Evolutionary conservation across 2,888 invertebrate species (phyloP).

Genomic region (Agriopis aurantiaria): DNA sequence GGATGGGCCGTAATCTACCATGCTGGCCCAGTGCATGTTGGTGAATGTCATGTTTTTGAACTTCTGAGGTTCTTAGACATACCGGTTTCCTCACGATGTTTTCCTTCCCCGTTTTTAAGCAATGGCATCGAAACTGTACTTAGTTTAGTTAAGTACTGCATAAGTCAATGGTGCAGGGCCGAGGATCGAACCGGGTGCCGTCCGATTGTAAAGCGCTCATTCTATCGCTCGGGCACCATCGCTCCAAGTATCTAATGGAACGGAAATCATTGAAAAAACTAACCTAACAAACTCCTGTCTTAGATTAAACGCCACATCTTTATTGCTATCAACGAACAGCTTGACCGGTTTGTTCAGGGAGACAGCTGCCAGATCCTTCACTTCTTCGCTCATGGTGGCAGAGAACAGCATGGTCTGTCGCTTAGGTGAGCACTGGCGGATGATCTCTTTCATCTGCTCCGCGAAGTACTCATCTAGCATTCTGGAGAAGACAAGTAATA

Average conservation of each 20-base stretch:
- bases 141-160: too few species aligned
- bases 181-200: too few species aligned
- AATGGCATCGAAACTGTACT: too few species aligned
- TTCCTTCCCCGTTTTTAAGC: too few species aligned
- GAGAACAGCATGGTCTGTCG: conserved; percentile 99
- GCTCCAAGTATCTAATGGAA: background rate
- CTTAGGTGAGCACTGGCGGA: conserved; percentile 95
- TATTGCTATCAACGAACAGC: conserved; percentile 98
- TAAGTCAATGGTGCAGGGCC: too few species aligned
- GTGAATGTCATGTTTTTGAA: too few species aligned
- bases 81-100: too few species aligned
- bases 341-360: conserved; percentile 97
- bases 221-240: too few species aligned
- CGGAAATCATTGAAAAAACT: conserved; percentile 32
- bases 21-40: too few species aligned
- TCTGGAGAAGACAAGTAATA: conserved; percentile 69
- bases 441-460: conserved; percentile 99
- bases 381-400: conserved; percentile 99
- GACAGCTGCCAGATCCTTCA: conserved; percentile 97
- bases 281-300: conserved; percentile 97
- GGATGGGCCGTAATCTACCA: too few species aligned
- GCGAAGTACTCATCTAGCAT: conserved; percentile 99
- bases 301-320: conserved; percentile 97
- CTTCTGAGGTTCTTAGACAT: too few species aligned
- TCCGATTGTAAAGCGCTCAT: too few species aligned